phyloP scores from a whole-genome alignment of 2,113 vertebrate genomes.

The Callopanchax toddi region DNA sequence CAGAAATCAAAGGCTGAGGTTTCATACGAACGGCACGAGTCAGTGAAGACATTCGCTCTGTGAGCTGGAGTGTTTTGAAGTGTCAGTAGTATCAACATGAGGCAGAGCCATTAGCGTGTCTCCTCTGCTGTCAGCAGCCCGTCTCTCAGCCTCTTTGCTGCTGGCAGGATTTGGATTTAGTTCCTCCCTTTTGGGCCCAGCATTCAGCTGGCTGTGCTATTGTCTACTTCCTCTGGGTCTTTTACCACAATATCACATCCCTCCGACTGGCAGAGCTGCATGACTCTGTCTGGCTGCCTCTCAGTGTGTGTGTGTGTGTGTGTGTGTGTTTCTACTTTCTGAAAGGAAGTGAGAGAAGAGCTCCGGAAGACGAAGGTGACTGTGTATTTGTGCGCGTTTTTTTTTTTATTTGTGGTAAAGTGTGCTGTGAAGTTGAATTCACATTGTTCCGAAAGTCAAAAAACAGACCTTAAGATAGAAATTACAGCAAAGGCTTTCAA shows the following conservation, averaged over 20 bases:
- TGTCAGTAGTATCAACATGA: constrained; percentile 57
- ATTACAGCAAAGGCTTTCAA: not conserved
- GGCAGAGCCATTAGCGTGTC: constrained; percentile 60
- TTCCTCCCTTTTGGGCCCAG: constrained; percentile 41
- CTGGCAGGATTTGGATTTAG: constrained; percentile 51
- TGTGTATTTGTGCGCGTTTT: constrained; percentile 1
- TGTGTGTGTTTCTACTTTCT: constrained; percentile 1
- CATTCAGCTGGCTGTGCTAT: constrained; percentile 55
- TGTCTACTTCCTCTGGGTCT: constrained; percentile 61
- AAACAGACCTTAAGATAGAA: not conserved
- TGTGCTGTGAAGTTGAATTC: not conserved
- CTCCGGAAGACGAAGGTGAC: constrained; percentile 21
- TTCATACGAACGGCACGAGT: constrained; percentile 36
- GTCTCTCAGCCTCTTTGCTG: constrained; percentile 33
- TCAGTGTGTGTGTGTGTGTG: not conserved
- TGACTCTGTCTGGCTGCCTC: constrained; percentile 23
- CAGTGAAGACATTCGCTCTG: constrained; percentile 1
- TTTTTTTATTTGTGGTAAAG: not conserved
- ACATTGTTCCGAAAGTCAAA: not conserved
- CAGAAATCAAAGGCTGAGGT: constrained; percentile 35
- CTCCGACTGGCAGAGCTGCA: constrained; percentile 14
- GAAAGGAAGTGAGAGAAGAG: constrained; percentile 52
- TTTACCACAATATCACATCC: constrained; percentile 52
- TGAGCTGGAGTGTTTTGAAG: constrained; percentile 47
- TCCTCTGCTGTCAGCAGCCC: constrained; percentile 51